Evolutionary conservation across 2,888 invertebrate genomes (phyloP).

Genomic region (Oxycera nigricornis): DNA sequence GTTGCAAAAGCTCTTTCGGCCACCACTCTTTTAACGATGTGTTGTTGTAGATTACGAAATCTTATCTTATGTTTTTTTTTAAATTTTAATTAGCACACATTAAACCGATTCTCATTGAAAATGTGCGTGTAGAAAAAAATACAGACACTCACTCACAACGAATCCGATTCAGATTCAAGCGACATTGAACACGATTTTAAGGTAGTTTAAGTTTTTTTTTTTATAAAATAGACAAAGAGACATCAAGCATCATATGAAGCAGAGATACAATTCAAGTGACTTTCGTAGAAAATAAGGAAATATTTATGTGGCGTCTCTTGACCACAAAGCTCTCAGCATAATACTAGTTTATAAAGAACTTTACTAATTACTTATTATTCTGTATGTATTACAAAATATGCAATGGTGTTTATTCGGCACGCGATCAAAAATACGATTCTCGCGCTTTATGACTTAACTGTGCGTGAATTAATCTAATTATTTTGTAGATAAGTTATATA

Average conservation of each 20-base stretch:
- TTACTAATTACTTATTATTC: slow-evolving; percentile 28
- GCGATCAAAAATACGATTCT: background rate
- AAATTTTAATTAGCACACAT: slow-evolving; percentile 13
- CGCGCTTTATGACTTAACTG: background rate
- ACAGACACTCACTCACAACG: no score
- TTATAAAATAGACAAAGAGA: background rate
- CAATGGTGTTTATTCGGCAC: background rate
- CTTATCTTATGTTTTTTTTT: slow-evolving; percentile 31
- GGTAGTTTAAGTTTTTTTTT: background rate
- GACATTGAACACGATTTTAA: background rate
- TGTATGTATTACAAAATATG: background rate
- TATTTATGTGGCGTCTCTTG: background rate
- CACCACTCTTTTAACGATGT: no score
- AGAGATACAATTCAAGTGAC: background rate
- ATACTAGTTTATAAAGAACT: slow-evolving; percentile 16
- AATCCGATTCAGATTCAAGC: no score
- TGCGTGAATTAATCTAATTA: slow-evolving; percentile 13
- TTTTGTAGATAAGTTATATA: slow-evolving; percentile 21
- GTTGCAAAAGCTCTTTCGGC: background rate
- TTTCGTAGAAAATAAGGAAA: background rate
- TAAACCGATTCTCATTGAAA: background rate
- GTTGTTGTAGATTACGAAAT: background rate
- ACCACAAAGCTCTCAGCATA: slow-evolving; percentile 28
- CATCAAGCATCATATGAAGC: no score
- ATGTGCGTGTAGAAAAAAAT: background rate